These are phyloP conservation scores for Chiropotes sagulatus DNA, from an alignment of 2,797 vertebrate genomes.

Conservation along the genomic window DNA sequence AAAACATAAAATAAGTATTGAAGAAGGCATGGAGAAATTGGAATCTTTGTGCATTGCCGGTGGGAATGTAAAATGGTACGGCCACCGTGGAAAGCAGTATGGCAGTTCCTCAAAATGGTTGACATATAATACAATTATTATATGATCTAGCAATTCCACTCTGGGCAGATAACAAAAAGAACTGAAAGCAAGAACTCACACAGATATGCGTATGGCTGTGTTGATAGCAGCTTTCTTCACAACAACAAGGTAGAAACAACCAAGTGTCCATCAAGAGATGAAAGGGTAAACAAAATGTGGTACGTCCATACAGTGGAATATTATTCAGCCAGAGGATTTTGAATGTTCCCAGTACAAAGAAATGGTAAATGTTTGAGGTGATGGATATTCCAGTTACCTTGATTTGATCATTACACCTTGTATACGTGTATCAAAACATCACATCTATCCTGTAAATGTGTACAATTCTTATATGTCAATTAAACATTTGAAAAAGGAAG, in stretches of 20 bases:
- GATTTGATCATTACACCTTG: background rate
- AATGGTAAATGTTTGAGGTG: background rate
- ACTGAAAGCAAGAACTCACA: fast-evolving
- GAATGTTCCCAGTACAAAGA: background rate
- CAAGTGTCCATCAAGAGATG: background rate
- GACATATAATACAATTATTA: background rate
- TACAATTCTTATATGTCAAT: background rate
- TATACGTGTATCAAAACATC: background rate
- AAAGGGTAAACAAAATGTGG: background rate
- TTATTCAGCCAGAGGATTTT: background rate
- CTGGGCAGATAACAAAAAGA: fast-evolving
- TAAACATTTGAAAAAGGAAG: background rate
- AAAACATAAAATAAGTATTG: background rate
- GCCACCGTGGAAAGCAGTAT: fast-evolving
- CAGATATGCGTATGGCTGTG: fast-evolving
- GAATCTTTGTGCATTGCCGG: fast-evolving
- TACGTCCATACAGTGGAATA: fast-evolving
- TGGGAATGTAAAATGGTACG: fast-evolving
- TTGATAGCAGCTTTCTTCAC: background rate
- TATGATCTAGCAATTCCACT: fast-evolving
- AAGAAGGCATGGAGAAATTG: background rate
- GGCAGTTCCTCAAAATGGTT: background rate
- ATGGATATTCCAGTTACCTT: background rate
- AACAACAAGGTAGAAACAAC: fast-evolving
- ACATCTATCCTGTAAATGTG: background rate